A percentile compares a stretch with the other conserved stretches of the same genome.
Evolutionary conservation across 2,113 vertebrate species (phyloP).

Genomic region (Ailurus styani): DNA sequence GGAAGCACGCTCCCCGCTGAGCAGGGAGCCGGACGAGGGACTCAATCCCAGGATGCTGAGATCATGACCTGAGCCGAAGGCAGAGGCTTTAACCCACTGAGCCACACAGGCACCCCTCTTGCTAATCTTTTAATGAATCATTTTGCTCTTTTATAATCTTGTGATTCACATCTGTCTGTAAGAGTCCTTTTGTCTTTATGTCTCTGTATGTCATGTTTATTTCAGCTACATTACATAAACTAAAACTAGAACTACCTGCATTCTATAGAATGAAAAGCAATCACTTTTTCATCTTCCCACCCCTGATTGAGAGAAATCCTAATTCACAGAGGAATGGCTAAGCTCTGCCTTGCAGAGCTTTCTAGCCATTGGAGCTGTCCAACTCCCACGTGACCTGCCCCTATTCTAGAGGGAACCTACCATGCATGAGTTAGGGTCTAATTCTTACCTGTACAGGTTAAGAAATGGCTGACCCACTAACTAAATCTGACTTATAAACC

Average conservation of each 20-base stretch:
- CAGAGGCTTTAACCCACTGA: too few relatives aligned
- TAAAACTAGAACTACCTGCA: not conserved
- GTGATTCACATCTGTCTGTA: not conserved
- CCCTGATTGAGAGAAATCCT: not conserved
- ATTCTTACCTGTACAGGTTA: not conserved
- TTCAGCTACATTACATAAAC: not conserved
- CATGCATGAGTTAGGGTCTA: not conserved
- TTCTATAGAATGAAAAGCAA: not conserved
- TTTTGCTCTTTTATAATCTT: constrained; percentile 1
- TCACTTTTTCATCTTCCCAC: not conserved
- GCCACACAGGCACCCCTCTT: too few relatives aligned
- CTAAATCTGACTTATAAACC: not conserved
- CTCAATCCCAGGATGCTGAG: too few relatives aligned
- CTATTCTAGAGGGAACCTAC: not conserved
- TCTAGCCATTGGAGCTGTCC: not conserved
- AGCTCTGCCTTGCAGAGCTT: not conserved
- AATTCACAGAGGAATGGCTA: not conserved
- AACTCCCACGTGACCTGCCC: not conserved
- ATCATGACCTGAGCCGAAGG: too few relatives aligned
- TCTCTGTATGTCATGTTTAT: not conserved
- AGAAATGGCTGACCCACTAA: not conserved
- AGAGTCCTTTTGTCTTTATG: not conserved
- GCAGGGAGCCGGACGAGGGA: too few relatives aligned
- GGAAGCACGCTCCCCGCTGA: too few relatives aligned
- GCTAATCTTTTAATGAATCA: not conserved